phyloP scores from a whole-genome alignment of 2,888 invertebrate species.

The Taphrorychus bicolor region DNA sequence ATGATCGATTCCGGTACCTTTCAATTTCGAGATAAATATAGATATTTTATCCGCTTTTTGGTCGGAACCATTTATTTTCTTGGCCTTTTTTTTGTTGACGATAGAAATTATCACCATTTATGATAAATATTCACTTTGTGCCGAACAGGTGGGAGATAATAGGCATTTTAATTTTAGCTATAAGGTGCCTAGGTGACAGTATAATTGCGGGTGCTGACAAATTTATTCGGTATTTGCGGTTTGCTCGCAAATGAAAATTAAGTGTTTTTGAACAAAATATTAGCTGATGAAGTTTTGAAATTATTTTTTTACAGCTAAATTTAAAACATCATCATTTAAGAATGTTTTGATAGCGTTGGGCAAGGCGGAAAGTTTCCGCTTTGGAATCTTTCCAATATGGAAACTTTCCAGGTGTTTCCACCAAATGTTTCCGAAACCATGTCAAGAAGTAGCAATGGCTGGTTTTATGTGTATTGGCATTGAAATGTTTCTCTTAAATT shows the following conservation, averaged over 20 bases:
- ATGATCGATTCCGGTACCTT: conserved; percentile 49
- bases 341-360: too few relatives aligned
- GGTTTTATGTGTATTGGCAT: too few relatives aligned
- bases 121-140: conserved; percentile 15
- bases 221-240: not conserved
- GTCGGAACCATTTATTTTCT: conserved; percentile 34
- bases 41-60: conserved; percentile 45
- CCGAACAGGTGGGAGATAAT: conserved; percentile 3
- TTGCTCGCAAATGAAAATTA: not conserved
- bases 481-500: too few relatives aligned
- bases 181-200: not conserved
- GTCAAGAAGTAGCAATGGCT: too few relatives aligned
- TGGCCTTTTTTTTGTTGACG: conserved; percentile 19
- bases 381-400: too few relatives aligned
- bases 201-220: not conserved
- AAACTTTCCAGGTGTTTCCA: too few relatives aligned
- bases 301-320: too few relatives aligned
- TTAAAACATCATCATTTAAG: too few relatives aligned
- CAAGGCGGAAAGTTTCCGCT: too few relatives aligned
- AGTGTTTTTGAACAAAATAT: not conserved
- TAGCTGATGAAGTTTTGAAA: too few relatives aligned
- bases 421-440: too few relatives aligned
- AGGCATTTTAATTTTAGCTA: not conserved
- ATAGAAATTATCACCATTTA: conserved; percentile 13
- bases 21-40: conserved; percentile 50